Evolutionary conservation across 2,888 invertebrate species (phyloP).

Genomic region (Didymodactylos carnosus): DNA sequence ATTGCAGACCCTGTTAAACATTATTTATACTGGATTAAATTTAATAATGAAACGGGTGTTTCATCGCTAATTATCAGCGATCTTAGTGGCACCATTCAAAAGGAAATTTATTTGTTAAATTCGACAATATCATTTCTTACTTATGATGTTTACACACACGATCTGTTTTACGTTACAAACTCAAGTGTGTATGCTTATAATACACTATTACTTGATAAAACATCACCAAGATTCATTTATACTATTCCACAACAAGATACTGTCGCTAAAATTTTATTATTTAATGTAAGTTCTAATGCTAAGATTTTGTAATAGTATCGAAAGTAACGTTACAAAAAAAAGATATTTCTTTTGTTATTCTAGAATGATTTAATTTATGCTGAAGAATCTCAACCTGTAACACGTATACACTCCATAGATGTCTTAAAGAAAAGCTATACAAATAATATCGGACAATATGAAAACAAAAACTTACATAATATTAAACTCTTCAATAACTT

Average conservation of each 20-base stretch:
- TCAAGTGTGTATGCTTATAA: neutral
- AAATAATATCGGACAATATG: neutral
- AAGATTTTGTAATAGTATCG: too few species aligned
- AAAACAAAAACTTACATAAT: too few species aligned
- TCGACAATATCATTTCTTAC: neutral
- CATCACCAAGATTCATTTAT: neutral
- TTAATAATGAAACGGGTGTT: too few species aligned
- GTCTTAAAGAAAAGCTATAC: neutral
- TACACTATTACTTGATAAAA: neutral
- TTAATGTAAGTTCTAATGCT: too few species aligned
- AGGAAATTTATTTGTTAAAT: neutral
- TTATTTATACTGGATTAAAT: neutral
- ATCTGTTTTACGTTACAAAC: neutral
- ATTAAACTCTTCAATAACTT: too few species aligned
- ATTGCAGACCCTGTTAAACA: neutral
- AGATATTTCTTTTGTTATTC: too few species aligned
- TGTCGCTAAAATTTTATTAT: too few species aligned
- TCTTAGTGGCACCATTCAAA: neutral
- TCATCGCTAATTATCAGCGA: neutral
- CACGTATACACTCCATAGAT: neutral
- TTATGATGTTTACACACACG: neutral
- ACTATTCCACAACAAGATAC: too few species aligned
- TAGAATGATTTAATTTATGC: too few species aligned
- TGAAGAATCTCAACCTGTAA: too few species aligned
- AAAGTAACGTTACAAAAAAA: too few species aligned